phyloP scores from a whole-genome alignment of 2,797 vertebrate genomes.

The Salarias fasciatus region DNA sequence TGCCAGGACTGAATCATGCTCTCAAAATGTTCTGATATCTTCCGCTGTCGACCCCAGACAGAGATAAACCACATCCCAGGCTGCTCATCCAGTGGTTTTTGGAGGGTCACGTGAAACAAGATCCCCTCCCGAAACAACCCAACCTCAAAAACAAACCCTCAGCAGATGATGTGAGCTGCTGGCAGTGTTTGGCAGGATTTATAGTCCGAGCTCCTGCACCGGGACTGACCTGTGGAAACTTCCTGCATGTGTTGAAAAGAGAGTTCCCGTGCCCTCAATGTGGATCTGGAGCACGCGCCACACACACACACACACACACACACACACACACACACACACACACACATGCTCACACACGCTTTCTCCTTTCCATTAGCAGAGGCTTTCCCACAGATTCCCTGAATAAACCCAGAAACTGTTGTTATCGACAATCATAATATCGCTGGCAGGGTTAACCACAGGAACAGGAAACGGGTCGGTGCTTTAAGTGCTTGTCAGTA shows the following conservation, averaged over 20 bases:
- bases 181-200: conserved; percentile 47
- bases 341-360: too few species aligned
- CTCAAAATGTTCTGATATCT: conserved; percentile 30
- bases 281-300: neutral
- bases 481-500: too few species aligned
- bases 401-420: too few species aligned
- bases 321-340: too few species aligned
- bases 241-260: conserved; percentile 45
- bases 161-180: conserved; percentile 42
- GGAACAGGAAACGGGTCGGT: too few species aligned
- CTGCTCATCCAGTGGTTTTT: conserved; percentile 30
- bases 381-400: too few species aligned
- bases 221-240: conserved; percentile 49
- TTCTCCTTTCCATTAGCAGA: too few species aligned
- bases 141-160: conserved; percentile 46
- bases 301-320: too few species aligned
- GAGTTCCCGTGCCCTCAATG: conserved; percentile 39
- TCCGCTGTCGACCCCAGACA: conserved; percentile 28
- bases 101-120: conserved; percentile 52
- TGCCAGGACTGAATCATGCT: neutral
- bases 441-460: too few species aligned
- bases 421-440: too few species aligned
- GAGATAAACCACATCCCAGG: conserved; percentile 29
- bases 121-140: conserved; percentile 24
- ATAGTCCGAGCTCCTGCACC: conserved; percentile 22